Conservation (phyloP, 2,888 invertebrate species). For the Nemapogon koenigi region DNA sequence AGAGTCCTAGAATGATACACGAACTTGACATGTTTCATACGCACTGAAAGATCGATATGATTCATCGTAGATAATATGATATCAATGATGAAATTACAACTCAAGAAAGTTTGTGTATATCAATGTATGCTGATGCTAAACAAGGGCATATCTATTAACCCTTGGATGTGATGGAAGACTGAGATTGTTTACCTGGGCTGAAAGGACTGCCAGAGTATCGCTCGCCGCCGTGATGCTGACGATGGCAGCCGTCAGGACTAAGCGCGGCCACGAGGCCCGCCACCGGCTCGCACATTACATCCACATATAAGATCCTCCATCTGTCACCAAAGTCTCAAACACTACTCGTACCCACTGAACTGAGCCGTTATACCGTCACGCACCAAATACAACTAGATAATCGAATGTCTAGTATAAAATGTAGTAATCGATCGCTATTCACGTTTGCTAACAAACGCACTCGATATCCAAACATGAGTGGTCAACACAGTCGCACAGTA, state of each 20-base stretch:
- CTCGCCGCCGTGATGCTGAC: constrained; percentile 50
- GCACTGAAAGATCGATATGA: no score
- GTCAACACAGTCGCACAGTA: neutral
- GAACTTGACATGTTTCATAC: no score
- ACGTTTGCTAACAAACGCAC: no score
- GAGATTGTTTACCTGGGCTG: constrained; percentile 36
- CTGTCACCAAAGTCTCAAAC: constrained; percentile 40
- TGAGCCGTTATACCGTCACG: constrained; percentile 23
- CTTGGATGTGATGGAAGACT: neutral
- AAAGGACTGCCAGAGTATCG: constrained; percentile 23
- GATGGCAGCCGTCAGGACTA: constrained; percentile 29
- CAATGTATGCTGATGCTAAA: neutral
- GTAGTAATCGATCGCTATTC: no score
- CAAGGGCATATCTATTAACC: neutral
- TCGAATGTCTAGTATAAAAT: no score
- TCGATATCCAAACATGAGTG: no score
- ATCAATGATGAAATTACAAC: no score
- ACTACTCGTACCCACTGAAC: constrained; percentile 16
- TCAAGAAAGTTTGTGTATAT: neutral
- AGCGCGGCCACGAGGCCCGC: constrained; percentile 42
- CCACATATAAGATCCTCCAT: no score
- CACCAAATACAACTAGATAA: no score
- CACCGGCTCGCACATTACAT: constrained; percentile 32
- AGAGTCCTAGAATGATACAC: no score
- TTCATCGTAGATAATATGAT: no score